Base-by-base conservation (phyloP, 1,140 invertebrate species). In the Luehdorfia chinensis region DNA sequence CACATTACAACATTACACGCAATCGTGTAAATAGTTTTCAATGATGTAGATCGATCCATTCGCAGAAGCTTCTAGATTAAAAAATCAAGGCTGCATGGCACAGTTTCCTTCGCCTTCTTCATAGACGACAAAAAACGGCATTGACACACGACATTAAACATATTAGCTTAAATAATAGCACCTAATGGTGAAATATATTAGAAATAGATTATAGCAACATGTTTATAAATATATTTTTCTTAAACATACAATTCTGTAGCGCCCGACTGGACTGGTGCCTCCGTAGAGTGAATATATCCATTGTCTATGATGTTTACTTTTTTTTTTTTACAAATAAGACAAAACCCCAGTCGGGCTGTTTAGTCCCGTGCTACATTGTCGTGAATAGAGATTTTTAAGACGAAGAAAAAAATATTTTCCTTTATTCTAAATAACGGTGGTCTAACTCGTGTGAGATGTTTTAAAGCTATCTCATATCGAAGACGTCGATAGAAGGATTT, bases 381-480 rank as follows among this genome's bases (percentile, higher is more conserved):
- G 47, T 44, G 46, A 28, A 54, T 19, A 60, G 50, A 64, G 39
- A 61, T 12, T 54, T n/a, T n/a, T n/a, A n/a, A n/a, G n/a, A n/a
- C n/a, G n/a, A n/a, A n/a, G n/a, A n/a, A 39, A 61, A 48, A 59
- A 54, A 50, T 21, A 3, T 21, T 21, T 21, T 43, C 52, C 65
- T 66, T 66, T 65, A 71, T 64, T 66, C 64, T 75, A 79, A 68
- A 66, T 60, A 68, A 67, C 80, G 77, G 80, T 84, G 80, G 80
- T 84, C 62, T 72, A 61, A 51, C 55, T 81, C 75, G 72, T 81
- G 75, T 73, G 74, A 81, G 66, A 75, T 65, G 59, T 64, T n/a
- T 72, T 83, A 83, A 83, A 83, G 78, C 78, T 83, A 71, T 49
- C 59, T 59, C 55, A 41, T 54, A 46, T 59, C n/a, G n/a, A n/a